These are phyloP conservation scores for Eremobia ochroleuca DNA, from an alignment of 2,888 invertebrate species.

Conservation along the genomic window DNA sequence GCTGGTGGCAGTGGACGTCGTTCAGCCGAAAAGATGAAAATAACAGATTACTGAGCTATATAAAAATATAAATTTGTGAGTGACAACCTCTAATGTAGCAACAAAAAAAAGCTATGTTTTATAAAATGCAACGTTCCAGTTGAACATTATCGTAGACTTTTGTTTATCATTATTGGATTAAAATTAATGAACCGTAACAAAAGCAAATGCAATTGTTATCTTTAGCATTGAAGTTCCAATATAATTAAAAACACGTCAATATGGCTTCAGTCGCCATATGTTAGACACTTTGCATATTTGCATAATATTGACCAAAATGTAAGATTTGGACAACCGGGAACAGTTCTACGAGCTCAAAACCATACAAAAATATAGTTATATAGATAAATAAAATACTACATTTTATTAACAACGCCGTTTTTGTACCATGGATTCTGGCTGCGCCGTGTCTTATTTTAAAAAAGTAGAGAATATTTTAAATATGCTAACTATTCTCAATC, in stretches of 20 bases:
- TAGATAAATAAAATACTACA: neutral
- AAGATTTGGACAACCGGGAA: neutral
- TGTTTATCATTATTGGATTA: neutral
- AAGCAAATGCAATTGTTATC: neutral
- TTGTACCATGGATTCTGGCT: constrained; percentile 17
- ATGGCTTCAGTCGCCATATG: neutral
- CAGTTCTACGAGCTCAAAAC: neutral
- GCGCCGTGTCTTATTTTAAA: constrained; percentile 11
- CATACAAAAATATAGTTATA: neutral
- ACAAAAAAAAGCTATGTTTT: neutral
- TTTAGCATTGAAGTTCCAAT: neutral
- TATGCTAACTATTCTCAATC: constrained; percentile 25
- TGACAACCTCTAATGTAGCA: neutral
- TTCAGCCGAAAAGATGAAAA: neutral
- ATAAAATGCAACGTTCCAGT: neutral
- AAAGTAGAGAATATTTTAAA: constrained; percentile 21
- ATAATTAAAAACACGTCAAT: neutral
- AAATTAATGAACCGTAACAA: neutral
- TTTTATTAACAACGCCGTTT: neutral
- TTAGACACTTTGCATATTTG: neutral
- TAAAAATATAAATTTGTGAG: neutral
- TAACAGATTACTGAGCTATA: neutral
- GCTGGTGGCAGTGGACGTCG: neutral
- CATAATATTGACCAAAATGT: neutral
- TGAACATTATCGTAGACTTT: neutral